Conservation (phyloP, 2,888 invertebrate species). For the Argyresthia albistria region DNA sequence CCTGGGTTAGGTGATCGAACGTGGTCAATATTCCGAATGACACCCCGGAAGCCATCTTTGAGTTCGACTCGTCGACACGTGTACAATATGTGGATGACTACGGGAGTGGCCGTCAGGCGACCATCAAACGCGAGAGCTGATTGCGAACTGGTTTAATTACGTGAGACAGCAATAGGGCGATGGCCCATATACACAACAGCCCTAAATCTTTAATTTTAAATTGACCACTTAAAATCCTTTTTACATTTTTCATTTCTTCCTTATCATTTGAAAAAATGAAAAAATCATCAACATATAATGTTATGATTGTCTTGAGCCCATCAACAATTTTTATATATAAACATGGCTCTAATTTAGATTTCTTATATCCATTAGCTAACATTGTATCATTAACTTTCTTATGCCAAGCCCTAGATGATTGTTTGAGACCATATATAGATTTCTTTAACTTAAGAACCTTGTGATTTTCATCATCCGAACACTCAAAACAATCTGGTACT, state of each 20-base stretch:
- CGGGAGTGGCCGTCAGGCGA: too few species aligned
- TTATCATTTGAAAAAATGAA: not conserved
- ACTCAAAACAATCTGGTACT: not conserved
- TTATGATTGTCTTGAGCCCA: not conserved
- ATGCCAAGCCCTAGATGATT: not conserved
- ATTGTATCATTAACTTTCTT: not conserved
- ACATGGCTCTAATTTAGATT: not conserved
- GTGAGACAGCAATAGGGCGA: too few species aligned
- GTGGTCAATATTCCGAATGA: too few species aligned
- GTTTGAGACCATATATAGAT: conserved; percentile 4
- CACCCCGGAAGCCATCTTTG: too few species aligned
- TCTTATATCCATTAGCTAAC: not conserved
- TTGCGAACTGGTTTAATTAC: too few species aligned
- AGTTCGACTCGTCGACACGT: too few species aligned
- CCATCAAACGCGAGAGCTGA: too few species aligned
- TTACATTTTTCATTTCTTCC: not conserved
- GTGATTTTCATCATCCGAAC: not conserved
- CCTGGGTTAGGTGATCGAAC: too few species aligned
- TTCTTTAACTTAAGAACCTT: not conserved
- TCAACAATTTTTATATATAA: not conserved
- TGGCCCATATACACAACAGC: too few species aligned
- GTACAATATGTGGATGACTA: too few species aligned
- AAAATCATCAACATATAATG: conserved; percentile 3
- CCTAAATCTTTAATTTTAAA: conserved; percentile 2
- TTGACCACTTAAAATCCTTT: not conserved